phyloP scores from a whole-genome alignment of 2,113 vertebrate genomes.

The Rissa tridactyla region DNA sequence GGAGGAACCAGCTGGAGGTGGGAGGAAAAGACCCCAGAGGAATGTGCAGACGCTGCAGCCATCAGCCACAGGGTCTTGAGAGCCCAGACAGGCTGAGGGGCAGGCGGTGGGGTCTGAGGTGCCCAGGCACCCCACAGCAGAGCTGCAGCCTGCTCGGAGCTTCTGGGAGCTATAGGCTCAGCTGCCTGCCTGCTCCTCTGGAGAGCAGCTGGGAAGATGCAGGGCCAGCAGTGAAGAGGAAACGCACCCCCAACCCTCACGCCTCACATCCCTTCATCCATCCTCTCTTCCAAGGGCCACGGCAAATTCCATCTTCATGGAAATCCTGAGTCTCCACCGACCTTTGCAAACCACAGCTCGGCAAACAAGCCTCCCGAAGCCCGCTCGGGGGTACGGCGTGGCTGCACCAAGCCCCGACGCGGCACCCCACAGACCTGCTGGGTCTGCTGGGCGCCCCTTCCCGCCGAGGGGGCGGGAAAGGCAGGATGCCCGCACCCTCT shows the following conservation, averaged over 20 bases:
- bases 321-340: neutral
- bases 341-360: neutral
- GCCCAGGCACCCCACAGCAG: neutral
- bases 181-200: neutral
- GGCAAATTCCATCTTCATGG: neutral
- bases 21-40: neutral
- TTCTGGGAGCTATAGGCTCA: neutral
- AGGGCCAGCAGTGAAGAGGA: neutral
- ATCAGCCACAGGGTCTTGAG: neutral
- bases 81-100: neutral
- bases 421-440: neutral
- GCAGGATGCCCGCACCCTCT: neutral
- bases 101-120: no score
- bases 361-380: neutral
- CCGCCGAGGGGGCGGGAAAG: neutral
- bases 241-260: neutral
- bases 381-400: accelerated
- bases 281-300: neutral
- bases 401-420: neutral
- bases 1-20: neutral
- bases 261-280: neutral
- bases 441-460: neutral
- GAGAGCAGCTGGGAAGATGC: neutral
- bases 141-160: neutral
- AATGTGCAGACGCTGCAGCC: neutral